Evolutionary conservation across 2,888 invertebrate genomes (phyloP).

Genomic region (Drosophila silvestris): DNA sequence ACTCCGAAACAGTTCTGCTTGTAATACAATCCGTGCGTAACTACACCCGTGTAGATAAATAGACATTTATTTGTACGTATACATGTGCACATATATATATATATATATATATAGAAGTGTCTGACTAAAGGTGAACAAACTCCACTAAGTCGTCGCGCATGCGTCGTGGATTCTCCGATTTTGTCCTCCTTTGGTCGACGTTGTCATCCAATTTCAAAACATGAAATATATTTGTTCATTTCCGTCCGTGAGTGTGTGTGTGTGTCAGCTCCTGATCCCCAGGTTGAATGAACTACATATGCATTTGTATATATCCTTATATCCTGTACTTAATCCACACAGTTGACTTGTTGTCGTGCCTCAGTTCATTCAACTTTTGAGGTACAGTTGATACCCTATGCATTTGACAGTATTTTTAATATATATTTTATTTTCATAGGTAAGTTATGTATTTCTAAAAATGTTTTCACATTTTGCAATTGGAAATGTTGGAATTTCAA

Average conservation of each 20-base stretch:
- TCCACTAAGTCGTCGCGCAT: slow-evolving; percentile 55
- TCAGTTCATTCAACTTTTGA: slow-evolving; percentile 44
- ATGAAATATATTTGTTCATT: slow-evolving; percentile 71
- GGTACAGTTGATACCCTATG: slow-evolving; percentile 8
- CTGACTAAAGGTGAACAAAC: slow-evolving; percentile 73
- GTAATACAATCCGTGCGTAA: slow-evolving; percentile 80
- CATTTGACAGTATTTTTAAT: not conserved
- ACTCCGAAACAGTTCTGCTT: slow-evolving; percentile 36
- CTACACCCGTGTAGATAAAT: slow-evolving; percentile 53
- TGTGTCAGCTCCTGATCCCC: slow-evolving; percentile 11
- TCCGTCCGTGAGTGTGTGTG: slow-evolving; percentile 39
- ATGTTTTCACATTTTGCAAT: not conserved
- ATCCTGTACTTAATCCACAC: slow-evolving; percentile 47
- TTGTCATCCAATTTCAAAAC: slow-evolving; percentile 71
- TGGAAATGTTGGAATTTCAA: not conserved
- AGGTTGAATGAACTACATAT: slow-evolving; percentile 70
- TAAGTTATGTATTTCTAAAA: not conserved
- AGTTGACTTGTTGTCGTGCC: slow-evolving; percentile 52
- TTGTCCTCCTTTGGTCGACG: slow-evolving; percentile 52
- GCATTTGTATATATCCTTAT: slow-evolving; percentile 39
- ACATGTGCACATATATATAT: not conserved
- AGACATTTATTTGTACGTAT: slow-evolving; percentile 5
- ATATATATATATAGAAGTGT: slow-evolving; percentile 7
- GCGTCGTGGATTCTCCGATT: slow-evolving; percentile 31
- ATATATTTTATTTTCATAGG: not conserved